Evolutionary conservation across 2,888 invertebrate species (phyloP), one percentile per base, ranked within the genome.

Genomic region (Caenorhabditis macrosperma): DNA sequence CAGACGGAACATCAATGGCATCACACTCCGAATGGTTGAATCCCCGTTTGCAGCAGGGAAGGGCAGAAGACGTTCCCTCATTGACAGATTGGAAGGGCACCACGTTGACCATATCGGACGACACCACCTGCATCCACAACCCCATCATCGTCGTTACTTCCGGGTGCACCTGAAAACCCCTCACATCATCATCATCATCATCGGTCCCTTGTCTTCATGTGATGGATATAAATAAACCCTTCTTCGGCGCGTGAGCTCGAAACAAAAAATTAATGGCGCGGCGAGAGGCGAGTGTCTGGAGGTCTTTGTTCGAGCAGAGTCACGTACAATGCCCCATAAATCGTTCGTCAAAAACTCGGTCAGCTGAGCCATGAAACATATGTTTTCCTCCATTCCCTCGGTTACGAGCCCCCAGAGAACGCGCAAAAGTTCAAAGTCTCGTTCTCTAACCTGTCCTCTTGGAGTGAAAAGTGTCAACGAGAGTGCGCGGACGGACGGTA

Each of bases 131-230:
- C 80, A 88, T 85, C 88, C 89, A 90, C 41, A 86, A 80, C 0
- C 86, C 82, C 38, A 86, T 93, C 95, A 97, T 82, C 10, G 88
- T 85, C 1, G 87, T 87, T 15, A 89, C 87, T 17, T 95, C 24
- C 96, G 92, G 0, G 95, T 84, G 84, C 3, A 63, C 55, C 79
- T 95, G 30, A 72, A 75, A 28, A 86, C 38, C 35, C 33, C 38
- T 22, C 24, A 15, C 3, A 66, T 35, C n/a, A n/a, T n/a, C n/a
- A n/a, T n/a, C n/a, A n/a, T n/a, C n/a, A n/a, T n/a, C n/a, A n/a
- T n/a, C n/a, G n/a, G 83, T 50, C 17, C 12, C 22, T 1, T 38
- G 24, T 38, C 24, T 86, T 78, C 5, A 85, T 86, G 41, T 89
- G 61, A 10, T 75, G 4, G 15, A 17, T 48, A n/a, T 30, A n/a